These are phyloP conservation scores for Papilio dardanus DNA, from an alignment of 1,140 invertebrate species.

Conservation along the genomic window DNA sequence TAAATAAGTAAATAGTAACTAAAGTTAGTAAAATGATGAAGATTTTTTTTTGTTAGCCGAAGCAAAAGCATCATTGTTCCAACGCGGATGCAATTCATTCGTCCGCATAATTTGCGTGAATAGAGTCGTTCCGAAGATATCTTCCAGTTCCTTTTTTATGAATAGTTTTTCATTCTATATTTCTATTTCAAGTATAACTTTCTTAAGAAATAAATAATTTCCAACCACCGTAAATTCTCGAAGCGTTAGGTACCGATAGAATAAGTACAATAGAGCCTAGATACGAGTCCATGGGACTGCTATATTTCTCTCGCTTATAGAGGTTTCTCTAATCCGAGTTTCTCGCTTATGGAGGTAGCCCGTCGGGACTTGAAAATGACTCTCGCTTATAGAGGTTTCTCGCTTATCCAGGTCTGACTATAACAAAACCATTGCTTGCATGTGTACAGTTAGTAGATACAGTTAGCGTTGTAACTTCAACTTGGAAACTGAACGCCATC, in stretches of 20 bases:
- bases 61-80: constrained; percentile 77
- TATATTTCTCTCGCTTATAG: no score
- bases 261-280: no score
- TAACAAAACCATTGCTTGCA: background rate
- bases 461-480: background rate
- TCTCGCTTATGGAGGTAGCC: no score
- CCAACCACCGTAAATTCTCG: no score
- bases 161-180: constrained; percentile 44
- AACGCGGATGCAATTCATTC: constrained; percentile 79
- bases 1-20: constrained; percentile 48
- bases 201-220: background rate
- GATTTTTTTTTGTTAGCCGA: constrained; percentile 66
- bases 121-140: constrained; percentile 74
- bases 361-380: no score
- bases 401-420: no score
- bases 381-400: no score
- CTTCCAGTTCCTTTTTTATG: constrained; percentile 59
- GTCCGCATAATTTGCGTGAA: constrained; percentile 76
- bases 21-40: constrained; percentile 63
- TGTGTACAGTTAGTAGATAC: background rate
- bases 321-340: no score
- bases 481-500: constrained; percentile 3
- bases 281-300: no score
- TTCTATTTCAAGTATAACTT: constrained; percentile 9
- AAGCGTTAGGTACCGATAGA: background rate